A percentile compares a stretch with the other conserved stretches of the same genome.
Evolutionary conservation across 1,140 invertebrate species (phyloP).

Genomic region (Microplitis demolitor): DNA sequence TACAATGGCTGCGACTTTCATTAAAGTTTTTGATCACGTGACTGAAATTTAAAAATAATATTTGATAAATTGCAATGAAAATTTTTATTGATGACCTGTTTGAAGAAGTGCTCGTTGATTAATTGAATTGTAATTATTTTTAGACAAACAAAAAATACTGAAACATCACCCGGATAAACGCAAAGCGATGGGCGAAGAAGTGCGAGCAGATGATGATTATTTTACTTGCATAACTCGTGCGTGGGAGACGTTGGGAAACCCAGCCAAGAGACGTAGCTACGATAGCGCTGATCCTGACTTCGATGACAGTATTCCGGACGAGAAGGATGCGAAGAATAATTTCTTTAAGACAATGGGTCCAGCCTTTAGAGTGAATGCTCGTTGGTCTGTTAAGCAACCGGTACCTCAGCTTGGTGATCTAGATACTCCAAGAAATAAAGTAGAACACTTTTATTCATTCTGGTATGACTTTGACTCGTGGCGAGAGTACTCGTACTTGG

Average conservation of each 20-base stretch:
- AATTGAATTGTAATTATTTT: slow-evolving; percentile 24
- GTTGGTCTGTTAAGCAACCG: slow-evolving; percentile 89
- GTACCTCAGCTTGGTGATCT: slow-evolving; percentile 86
- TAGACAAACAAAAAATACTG: slow-evolving; percentile 84
- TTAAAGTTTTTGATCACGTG: too few species aligned
- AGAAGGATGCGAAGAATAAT: slow-evolving; percentile 77
- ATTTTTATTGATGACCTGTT: too few species aligned
- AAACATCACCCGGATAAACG: slow-evolving; percentile 98
- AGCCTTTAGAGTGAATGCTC: slow-evolving; percentile 84
- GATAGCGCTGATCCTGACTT: slow-evolving; percentile 96
- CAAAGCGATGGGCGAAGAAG: slow-evolving; percentile 83
- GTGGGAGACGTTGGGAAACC: slow-evolving; percentile 87
- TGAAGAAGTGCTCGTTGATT: background rate
- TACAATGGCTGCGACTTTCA: background rate
- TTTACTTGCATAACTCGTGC: slow-evolving; percentile 99
- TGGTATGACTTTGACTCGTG: slow-evolving; percentile 99
- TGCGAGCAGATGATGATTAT: slow-evolving; percentile 89
- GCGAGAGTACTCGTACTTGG: slow-evolving; percentile 98
- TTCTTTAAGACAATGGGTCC: slow-evolving; percentile 82
- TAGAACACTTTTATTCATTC: slow-evolving; percentile 86
- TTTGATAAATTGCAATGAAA: too few species aligned
- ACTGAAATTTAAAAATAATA: too few species aligned
- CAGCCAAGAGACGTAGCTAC: slow-evolving; percentile 82
- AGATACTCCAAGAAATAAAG: slow-evolving; percentile 71
- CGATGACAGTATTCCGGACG: slow-evolving; percentile 84